Evolutionary conservation across 2,888 invertebrate species (phyloP), one percentile per base, ranked within the genome.

Genomic region (Halocaridina rubra): DNA sequence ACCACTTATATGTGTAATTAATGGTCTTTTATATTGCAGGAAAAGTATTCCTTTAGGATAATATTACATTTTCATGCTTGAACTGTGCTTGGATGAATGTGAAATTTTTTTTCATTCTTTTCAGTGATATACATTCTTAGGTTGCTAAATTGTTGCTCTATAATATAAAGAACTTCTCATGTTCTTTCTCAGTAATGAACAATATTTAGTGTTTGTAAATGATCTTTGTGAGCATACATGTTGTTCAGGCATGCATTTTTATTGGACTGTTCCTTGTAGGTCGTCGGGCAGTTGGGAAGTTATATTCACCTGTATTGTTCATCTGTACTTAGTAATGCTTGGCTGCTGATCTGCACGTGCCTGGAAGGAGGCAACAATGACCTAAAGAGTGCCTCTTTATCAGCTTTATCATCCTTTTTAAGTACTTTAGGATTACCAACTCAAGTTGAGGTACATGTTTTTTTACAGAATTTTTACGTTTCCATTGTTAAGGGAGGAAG

Each of bases 351-450:
- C 33, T 75, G 69, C 29, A 27, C 22, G 8, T 86, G 86, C 46
- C 61, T 86, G 24, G 86, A 82, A 39, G 81, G 72, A 30, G 86
- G 86, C 22, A 67, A 78, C 30, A 59, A 16, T 8, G 22, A 32
- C 3, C 64, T 86, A 33, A 86, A 86, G 64, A 27, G 22, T 67
- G 46, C 86, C 19, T 27, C 82, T 22, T 67, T 86, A 13, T 53
- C n/a, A 27, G 33, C 79, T 29, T 64, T 86, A 8, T 22, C 69
- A 24, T 30, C 22, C 8, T 75, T 86, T 27, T n/a, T 86, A 10
- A 46, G 75, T 61, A 69, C 67, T 13, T 79, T 79, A 61, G 64
- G 79, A 0, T 39, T 82, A 16, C 86, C 86, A 30, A 27, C n/a
- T n/a, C n/a, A n/a, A n/a, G n/a, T n/a, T n/a, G n/a, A n/a, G n/a